A percentile compares a stretch with the other conserved stretches of the same genome.
These are phyloP conservation scores for Nasonovia ribisnigri DNA, from an alignment of 2,888 invertebrate species.

Conservation along the genomic window DNA sequence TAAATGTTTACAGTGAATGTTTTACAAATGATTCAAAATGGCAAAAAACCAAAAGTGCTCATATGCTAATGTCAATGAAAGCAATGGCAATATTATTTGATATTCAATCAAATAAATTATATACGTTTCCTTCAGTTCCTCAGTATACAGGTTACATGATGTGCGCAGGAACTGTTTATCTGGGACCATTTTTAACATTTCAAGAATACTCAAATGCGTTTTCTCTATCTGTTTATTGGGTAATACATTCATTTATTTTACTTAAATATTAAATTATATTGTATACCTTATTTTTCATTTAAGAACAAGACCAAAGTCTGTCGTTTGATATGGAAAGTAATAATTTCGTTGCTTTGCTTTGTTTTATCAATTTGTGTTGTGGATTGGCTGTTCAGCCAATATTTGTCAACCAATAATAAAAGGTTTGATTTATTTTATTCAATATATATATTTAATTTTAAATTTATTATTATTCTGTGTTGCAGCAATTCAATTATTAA, in stretches of 20 bases:
- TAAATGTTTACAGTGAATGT: constrained; percentile 39
- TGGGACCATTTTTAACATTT: constrained; percentile 55
- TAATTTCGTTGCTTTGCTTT: constrained; percentile 6
- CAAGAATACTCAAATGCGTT: constrained; percentile 47
- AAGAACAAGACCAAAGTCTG: constrained; percentile 24
- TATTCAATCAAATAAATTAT: constrained; percentile 23
- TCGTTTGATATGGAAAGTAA: constrained; percentile 42
- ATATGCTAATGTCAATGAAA: constrained; percentile 62
- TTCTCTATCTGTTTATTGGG: background rate
- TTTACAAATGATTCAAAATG: constrained; percentile 28
- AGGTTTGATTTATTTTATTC: background rate
- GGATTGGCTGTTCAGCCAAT: constrained; percentile 41
- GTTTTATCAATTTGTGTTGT: constrained; percentile 46
- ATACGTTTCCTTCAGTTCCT: background rate
- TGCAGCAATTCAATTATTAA: constrained; percentile 10
- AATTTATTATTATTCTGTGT: constrained; percentile 1
- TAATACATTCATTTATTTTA: constrained; percentile 25
- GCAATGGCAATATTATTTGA: constrained; percentile 51
- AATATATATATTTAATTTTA: background rate
- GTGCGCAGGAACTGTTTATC: constrained; percentile 25
- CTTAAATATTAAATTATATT: background rate
- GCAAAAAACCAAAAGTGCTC: constrained; percentile 52
- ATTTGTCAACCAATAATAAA: background rate
- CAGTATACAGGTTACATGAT: constrained; percentile 55
- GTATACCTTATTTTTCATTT: background rate